Base-by-base conservation (phyloP, 2,797 vertebrate species). In the Tympanoctomys barrerae region DNA sequence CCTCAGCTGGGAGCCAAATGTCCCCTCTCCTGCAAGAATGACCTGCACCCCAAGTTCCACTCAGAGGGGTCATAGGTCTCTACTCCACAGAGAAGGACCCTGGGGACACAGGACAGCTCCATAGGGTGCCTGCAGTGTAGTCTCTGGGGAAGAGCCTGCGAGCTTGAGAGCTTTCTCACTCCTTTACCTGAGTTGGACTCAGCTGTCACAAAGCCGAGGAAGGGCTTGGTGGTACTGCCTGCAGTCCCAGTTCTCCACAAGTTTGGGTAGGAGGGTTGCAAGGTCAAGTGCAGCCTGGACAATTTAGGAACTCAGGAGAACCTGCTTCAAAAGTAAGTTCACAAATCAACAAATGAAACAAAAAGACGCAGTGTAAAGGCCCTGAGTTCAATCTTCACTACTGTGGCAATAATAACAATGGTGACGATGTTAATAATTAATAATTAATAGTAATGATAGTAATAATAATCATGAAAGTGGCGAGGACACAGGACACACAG, bases 401-500 rank as follows among this genome's bases (percentile, higher is more conserved):
- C 10, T 42, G 71, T 22, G 26, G 36, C 39, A 73, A 13, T 42
- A 73, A 68, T 28, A 28, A 31, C 10, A 28, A 28, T 64, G 62
- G 9, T 66, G 12, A 66, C 2, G 2, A 33, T 68, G 14, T 21
- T 70, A 6, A 19, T 70, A 19, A 70, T 66, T 22, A 12, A 31
- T 64, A 26, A 61, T 26, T 62, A 31, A 66, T 66, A 5, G 16
- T 57, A 18, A 70, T 70, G 5, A 19, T 70, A 18, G n/a, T 66
- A 12, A 33, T 66, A 7, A 42, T 42, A 11, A 26, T 13, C 9
- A 22, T 12, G 10, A 71, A 21, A 73, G 36, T 73, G 21, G 39
- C 11, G 26, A 49, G 13, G 22, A 22, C 11, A 3, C 0, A 7
- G 21, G 49, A 6, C 0, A 2, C n/a, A 0, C 36, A 13, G 26